Evolutionary conservation across 2,888 invertebrate species (phyloP).

Genomic region (Phyllotreta cruciferae): DNA sequence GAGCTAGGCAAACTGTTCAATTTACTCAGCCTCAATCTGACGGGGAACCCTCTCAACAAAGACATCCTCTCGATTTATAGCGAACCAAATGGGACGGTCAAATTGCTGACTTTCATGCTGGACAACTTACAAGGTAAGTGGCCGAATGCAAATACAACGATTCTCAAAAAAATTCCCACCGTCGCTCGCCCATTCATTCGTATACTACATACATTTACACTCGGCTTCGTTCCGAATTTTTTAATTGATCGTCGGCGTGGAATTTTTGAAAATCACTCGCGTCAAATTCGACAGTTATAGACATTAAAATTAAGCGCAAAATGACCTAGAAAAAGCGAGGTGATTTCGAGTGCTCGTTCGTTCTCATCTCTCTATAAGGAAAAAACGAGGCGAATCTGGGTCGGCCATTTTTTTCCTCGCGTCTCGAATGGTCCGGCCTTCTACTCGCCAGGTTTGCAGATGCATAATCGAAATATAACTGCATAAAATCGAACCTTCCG

Average conservation of each 20-base stretch:
- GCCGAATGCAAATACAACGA: not conserved
- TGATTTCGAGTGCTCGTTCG: slow-evolving; percentile 1
- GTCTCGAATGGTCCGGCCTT: slow-evolving; percentile 16
- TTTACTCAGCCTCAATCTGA: slow-evolving; percentile 88
- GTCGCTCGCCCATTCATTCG: no score
- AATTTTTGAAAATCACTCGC: not conserved
- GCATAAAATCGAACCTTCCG: no score
- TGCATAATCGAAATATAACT: no score
- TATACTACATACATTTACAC: no score
- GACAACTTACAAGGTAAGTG: slow-evolving; percentile 92
- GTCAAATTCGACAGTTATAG: no score
- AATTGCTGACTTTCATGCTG: slow-evolving; percentile 92
- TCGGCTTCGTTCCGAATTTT: no score
- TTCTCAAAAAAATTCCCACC: no score
- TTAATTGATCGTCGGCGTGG: not conserved
- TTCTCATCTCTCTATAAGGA: slow-evolving; percentile 27
- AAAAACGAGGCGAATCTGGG: slow-evolving; percentile 25
- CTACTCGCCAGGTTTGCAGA: not conserved
- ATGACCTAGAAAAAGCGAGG: slow-evolving; percentile 9
- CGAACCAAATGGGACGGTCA: slow-evolving; percentile 92
- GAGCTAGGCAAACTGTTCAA: slow-evolving; percentile 98
- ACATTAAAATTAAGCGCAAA: not conserved
- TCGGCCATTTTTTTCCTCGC: slow-evolving; percentile 24
- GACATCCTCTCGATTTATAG: slow-evolving; percentile 91
- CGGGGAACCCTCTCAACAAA: slow-evolving; percentile 93